Evolutionary conservation across 2,797 vertebrate species (phyloP), one percentile per base, ranked within the genome.

Genomic region (Molossus alvarezi): DNA sequence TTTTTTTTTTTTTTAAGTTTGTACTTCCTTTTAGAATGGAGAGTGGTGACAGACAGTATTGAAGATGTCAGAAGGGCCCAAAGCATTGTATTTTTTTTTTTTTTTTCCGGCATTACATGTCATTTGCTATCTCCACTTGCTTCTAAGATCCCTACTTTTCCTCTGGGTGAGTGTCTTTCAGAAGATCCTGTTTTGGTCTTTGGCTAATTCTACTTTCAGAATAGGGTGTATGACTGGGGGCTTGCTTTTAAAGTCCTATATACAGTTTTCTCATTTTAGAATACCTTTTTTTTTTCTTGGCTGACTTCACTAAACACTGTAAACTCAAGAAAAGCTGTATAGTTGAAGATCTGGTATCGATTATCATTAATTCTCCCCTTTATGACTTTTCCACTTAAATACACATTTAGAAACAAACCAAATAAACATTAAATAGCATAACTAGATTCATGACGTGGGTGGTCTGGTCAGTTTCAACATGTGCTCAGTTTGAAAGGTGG

Each of bases 361-460:
- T 98, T 97, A 97, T 97, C 95, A 97, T 97, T 96, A 97, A 98
- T 97, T 97, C 95, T 97, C 96, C 60, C 62, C 57, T 97, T 97
- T 97, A 97, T 96, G 95, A 95, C 95, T 97, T 85, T 97, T 93
- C 96, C 96, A 96, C 97, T 97, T 97, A 97, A 97, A 96, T 93
- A 93, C 93, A 97, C 97, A 95, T 97, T 97, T 97, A 97, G 97
- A 97, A 97, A 96, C 96, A 97, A 98, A 96, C 96, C 96, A 97
- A 97, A 96, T 97, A 97, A 98, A 97, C 97, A 97, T 94, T 79
- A 93, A 97, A 92, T 86, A 93, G 90, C 95, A 94, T 94, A 97
- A 97, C 94, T 97, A 60, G 84, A 91, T 93, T 96, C 97, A 97
- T 95, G 33, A 97, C 96, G 93, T 98, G 97, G 97, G 97, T 98